Evolutionary conservation across 2,113 vertebrate species (phyloP).

Genomic region (Platycercus adscitus): DNA sequence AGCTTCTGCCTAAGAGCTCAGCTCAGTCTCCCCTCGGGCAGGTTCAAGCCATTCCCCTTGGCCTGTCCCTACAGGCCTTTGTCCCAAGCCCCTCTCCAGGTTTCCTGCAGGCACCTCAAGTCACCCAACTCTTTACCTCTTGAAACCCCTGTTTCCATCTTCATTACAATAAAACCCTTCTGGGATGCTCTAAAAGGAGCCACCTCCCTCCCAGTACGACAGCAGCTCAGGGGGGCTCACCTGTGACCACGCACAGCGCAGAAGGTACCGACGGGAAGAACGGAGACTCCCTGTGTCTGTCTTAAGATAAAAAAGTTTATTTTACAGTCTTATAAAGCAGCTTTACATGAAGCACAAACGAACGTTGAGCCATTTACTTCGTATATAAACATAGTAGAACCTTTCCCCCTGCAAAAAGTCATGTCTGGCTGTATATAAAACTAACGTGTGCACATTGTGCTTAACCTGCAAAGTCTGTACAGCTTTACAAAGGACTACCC

Average conservation of each 20-base stretch:
- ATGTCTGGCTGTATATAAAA: slow-evolving; percentile 85
- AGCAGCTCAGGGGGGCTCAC: fast-evolving
- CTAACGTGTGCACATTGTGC: slow-evolving; percentile 97
- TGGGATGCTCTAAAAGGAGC: background rate
- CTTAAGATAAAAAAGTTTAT: slow-evolving; percentile 85
- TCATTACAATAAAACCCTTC: background rate
- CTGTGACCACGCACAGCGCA: fast-evolving
- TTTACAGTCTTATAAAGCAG: slow-evolving; percentile 94
- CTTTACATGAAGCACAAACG: slow-evolving; percentile 92
- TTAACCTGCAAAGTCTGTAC: slow-evolving; percentile 90
- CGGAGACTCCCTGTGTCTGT: fast-evolving
- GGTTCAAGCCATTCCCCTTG: background rate
- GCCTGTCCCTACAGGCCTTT: background rate
- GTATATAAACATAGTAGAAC: slow-evolving; percentile 88
- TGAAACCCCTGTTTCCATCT: background rate
- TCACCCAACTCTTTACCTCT: fast-evolving
- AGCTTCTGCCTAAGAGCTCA: too few species aligned
- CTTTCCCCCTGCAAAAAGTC: slow-evolving; percentile 80
- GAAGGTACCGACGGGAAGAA: fast-evolving
- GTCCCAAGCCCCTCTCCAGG: background rate
- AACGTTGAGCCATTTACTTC: slow-evolving; percentile 79
- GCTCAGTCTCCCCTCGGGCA: background rate
- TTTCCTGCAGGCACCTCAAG: background rate
- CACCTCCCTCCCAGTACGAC: background rate
- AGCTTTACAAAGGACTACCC: slow-evolving; percentile 83